Evolutionary conservation across 2,113 vertebrate genomes (phyloP).

Genomic region (Platycercus adscitus): DNA sequence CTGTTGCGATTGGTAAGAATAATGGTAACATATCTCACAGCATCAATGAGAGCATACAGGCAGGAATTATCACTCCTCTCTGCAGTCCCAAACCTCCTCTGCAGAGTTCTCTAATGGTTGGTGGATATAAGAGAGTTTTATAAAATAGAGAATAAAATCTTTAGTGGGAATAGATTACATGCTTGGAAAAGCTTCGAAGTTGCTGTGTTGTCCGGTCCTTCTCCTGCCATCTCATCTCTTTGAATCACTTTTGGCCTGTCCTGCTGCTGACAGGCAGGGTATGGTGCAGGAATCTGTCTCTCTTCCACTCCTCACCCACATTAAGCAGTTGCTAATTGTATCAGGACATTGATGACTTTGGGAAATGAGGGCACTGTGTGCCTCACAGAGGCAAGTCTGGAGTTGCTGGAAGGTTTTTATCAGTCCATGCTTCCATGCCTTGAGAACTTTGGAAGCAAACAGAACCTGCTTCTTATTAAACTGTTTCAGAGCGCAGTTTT

Average conservation of each 20-base stretch:
- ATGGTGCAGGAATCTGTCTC: not conserved
- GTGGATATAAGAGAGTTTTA: not conserved
- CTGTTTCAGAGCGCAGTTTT: not conserved
- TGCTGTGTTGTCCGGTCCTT: not conserved
- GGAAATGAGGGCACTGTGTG: constrained; percentile 21
- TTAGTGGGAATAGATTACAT: not conserved
- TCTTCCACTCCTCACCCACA: not conserved
- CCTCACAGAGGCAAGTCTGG: not conserved
- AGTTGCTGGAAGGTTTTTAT: not conserved
- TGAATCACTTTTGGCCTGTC: not conserved
- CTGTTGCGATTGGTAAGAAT: not conserved
- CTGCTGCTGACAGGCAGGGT: not conserved
- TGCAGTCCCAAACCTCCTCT: not conserved
- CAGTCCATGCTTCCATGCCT: not conserved
- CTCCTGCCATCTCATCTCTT: not conserved
- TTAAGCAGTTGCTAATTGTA: not conserved
- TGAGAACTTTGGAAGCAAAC: not conserved
- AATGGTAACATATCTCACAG: not conserved
- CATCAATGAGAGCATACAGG: not conserved
- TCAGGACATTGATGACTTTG: not conserved
- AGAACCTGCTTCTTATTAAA: constrained; percentile 17
- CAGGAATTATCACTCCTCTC: not conserved
- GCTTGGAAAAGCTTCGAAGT: not conserved
- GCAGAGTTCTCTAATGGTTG: not conserved
- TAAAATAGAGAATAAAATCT: not conserved